These are phyloP conservation scores for Allacma fusca DNA, from an alignment of 2,888 invertebrate species.

Conservation along the genomic window DNA sequence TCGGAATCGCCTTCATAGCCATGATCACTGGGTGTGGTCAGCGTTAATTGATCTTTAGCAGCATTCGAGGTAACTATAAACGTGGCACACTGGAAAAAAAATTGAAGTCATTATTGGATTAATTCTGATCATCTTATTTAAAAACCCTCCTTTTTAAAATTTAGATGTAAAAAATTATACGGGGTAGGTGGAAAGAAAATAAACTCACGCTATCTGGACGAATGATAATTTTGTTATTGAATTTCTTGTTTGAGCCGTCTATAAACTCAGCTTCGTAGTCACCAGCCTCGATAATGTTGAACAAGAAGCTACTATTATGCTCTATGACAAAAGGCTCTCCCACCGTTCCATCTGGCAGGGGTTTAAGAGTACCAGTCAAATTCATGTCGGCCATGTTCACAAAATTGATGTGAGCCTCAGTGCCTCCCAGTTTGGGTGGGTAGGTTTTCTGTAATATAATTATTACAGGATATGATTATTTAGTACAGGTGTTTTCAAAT, in stretches of 20 bases:
- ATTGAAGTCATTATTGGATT: too few species aligned
- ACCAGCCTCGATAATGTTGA: not conserved
- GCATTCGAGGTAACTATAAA: too few species aligned
- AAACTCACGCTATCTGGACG: too few species aligned
- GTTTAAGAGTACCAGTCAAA: not conserved
- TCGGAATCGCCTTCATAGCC: not conserved
- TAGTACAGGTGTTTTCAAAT: too few species aligned
- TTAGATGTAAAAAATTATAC: too few species aligned
- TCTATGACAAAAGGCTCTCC: not conserved
- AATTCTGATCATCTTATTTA: too few species aligned
- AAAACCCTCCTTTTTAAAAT: too few species aligned
- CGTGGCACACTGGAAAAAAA: too few species aligned
- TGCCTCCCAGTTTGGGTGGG: conserved; percentile 50
- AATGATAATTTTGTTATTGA: not conserved
- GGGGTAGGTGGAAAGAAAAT: too few species aligned
- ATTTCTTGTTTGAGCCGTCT: not conserved
- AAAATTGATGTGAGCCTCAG: conserved; percentile 69
- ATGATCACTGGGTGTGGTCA: too few species aligned
- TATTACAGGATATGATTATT: too few species aligned
- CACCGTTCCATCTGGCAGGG: not conserved
- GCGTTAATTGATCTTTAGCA: too few species aligned
- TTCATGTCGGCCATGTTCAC: conserved; percentile 66
- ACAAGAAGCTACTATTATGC: not conserved
- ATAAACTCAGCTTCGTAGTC: not conserved
- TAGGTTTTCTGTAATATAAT: conserved; percentile 60